These are phyloP conservation scores for Agrypnus murinus DNA, from an alignment of 2,888 invertebrate genomes.

Conservation along the genomic window DNA sequence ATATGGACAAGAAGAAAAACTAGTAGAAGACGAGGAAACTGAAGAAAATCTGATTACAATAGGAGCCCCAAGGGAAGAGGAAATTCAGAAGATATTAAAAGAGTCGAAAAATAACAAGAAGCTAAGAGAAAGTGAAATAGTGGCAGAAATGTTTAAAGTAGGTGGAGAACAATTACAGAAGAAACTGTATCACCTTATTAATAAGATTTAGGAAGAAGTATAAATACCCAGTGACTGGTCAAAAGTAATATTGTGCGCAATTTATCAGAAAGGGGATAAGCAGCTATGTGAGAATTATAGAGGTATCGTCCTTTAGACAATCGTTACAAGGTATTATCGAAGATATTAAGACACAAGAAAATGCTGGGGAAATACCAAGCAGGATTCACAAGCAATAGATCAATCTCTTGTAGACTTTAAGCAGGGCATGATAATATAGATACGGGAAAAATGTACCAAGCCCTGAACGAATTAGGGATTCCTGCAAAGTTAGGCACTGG, in stretches of 20 bases:
- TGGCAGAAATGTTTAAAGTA: not conserved
- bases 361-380: too few relatives aligned
- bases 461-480: conserved; percentile 5
- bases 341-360: not conserved
- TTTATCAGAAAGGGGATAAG: not conserved
- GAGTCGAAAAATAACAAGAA: not conserved
- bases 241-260: not conserved
- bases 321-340: not conserved
- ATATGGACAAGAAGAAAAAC: too few relatives aligned
- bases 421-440: not conserved
- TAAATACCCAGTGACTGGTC: too few relatives aligned
- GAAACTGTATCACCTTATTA: too few relatives aligned
- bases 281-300: too few relatives aligned
- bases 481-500: not conserved
- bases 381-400: not conserved
- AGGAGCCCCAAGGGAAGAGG: not conserved
- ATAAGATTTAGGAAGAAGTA: too few relatives aligned
- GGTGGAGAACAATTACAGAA: too few relatives aligned
- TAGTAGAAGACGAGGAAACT: not conserved
- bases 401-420: conserved; percentile 3
- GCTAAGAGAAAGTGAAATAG: not conserved
- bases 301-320: too few relatives aligned
- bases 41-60: not conserved
- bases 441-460: conserved; percentile 6
- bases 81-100: not conserved